These are phyloP conservation scores for Podilymbus podiceps DNA, from an alignment of 2,113 vertebrate species.

Conservation along the genomic window DNA sequence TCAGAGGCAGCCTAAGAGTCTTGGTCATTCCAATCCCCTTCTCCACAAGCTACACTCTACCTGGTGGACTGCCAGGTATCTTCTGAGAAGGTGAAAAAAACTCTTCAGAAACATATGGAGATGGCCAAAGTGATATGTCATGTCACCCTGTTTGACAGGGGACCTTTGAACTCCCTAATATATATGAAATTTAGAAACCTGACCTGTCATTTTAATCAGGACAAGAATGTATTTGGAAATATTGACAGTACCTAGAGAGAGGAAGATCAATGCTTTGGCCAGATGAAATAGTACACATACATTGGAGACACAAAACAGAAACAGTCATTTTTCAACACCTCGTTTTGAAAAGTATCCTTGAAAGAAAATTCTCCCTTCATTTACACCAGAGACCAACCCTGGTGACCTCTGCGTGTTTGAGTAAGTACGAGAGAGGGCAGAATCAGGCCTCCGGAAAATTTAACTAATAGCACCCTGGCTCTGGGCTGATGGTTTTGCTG, in stretches of 20 bases:
- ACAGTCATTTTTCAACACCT: constrained; percentile 19
- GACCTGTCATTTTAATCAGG: not conserved
- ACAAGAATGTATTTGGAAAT: not conserved
- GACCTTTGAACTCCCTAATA: not conserved
- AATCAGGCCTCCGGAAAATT: rapidly evolving
- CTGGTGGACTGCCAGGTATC: not conserved
- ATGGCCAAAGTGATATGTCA: not conserved
- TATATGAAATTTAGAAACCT: not conserved
- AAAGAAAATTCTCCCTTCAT: not conserved
- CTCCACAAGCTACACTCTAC: not conserved
- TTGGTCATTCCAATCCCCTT: not conserved
- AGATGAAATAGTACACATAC: not conserved
- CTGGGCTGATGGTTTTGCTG: not conserved
- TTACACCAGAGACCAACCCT: not conserved
- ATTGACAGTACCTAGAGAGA: not conserved
- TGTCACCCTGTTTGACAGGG: not conserved
- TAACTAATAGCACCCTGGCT: not conserved
- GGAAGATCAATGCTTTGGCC: not conserved
- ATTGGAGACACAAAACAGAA: not conserved
- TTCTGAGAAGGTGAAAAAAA: not conserved
- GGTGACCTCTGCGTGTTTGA: not conserved
- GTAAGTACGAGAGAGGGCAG: not conserved
- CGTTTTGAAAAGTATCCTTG: not conserved
- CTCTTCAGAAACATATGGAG: not conserved
- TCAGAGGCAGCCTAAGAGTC: not conserved